These are phyloP conservation scores for Brachyptera putata DNA, from an alignment of 2,888 invertebrate species.

Conservation along the genomic window DNA sequence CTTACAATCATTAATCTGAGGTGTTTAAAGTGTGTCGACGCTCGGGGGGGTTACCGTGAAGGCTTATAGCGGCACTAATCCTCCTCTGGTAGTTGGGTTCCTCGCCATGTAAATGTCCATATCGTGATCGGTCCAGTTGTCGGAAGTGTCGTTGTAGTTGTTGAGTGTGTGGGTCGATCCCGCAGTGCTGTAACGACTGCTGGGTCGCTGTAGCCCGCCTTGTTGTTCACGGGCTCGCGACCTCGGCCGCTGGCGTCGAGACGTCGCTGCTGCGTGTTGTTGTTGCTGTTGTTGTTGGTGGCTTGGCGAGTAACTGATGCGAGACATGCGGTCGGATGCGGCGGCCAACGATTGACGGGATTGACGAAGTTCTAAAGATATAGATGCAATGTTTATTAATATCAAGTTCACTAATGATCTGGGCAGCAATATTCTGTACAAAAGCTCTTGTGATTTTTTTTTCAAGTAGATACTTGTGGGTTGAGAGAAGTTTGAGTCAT, in stretches of 20 bases:
- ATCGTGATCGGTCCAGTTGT: constrained; percentile 93
- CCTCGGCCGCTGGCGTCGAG: constrained; percentile 64
- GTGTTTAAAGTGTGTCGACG: no score
- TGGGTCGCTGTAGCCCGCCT: constrained; percentile 56
- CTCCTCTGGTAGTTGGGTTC: constrained; percentile 81
- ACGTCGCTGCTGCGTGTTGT: constrained; percentile 48
- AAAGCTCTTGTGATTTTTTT: no score
- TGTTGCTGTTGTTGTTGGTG: constrained; percentile 56
- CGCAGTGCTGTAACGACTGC: constrained; percentile 72
- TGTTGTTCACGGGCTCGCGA: constrained; percentile 69
- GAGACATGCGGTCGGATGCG: constrained; percentile 75
- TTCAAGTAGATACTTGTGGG: no score
- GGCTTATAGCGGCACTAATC: constrained; percentile 75
- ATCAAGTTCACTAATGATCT: no score
- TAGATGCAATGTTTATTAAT: no score
- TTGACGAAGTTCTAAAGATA: constrained; percentile 68
- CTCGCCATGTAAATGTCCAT: constrained; percentile 94
- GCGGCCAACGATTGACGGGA: constrained; percentile 81
- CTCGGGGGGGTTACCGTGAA: no score
- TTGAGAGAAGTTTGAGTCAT: no score
- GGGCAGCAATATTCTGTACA: no score
- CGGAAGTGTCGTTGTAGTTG: constrained; percentile 77
- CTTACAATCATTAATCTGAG: no score
- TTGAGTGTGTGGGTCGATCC: constrained; percentile 78
- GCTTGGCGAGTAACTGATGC: constrained; percentile 63